phyloP scores from a whole-genome alignment of 2,797 vertebrate genomes.

The Chloroceryle inda region DNA sequence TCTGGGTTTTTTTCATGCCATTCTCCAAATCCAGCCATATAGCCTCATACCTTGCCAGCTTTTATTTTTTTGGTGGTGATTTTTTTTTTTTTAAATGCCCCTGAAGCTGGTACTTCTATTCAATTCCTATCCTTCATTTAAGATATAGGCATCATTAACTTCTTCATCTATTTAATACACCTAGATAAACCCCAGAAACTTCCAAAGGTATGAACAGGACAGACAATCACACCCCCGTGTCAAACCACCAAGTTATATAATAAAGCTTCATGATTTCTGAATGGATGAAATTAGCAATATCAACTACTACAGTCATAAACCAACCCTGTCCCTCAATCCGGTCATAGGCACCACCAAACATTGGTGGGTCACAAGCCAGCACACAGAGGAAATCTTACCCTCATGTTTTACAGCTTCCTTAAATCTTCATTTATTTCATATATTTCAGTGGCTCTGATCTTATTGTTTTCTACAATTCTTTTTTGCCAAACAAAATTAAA shows the following conservation, averaged over 20 bases:
- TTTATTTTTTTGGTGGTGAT: no score
- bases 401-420: neutral
- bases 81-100: rapidly evolving
- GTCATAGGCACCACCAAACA: neutral
- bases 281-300: neutral
- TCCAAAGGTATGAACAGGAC: neutral
- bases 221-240: neutral
- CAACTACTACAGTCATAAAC: neutral
- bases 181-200: neutral
- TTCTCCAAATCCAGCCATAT: neutral
- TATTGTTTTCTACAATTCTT: neutral
- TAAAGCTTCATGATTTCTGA: neutral
- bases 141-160: neutral
- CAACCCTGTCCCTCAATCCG: neutral
- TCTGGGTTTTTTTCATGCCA: neutral
- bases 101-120: neutral
- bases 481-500: neutral
- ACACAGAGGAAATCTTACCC: neutral
- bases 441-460: neutral
- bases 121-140: neutral
- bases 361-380: neutral
- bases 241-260: neutral
- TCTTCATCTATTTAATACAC: neutral
- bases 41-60: no score
- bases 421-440: neutral